Conservation (phyloP, 1,140 invertebrate genomes). For the Brachionus koreanus region DNA sequence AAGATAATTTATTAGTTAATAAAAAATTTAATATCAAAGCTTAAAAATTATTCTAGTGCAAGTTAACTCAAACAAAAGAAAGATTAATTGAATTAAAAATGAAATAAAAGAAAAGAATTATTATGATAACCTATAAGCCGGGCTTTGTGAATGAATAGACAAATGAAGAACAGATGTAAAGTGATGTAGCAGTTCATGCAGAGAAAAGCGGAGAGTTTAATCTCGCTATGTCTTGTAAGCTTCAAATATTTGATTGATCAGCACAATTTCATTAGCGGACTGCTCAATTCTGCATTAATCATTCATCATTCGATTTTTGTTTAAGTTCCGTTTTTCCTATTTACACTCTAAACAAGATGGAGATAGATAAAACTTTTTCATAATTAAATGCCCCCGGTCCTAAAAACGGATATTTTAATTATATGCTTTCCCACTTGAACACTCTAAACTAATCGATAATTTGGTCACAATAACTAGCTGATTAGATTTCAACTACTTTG, state of each 20-base stretch:
- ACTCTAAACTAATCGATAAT: neutral
- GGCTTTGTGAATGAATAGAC: neutral
- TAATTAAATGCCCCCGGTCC: neutral
- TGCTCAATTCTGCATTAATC: neutral
- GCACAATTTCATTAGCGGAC: neutral
- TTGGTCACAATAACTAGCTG: neutral
- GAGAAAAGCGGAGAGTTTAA: neutral
- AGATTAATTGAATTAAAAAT: neutral
- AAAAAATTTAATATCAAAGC: neutral
- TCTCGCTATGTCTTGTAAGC: neutral
- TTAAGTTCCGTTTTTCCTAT: neutral
- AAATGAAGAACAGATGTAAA: neutral
- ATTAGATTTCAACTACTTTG: neutral
- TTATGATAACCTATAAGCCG: neutral
- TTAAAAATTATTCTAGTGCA: neutral
- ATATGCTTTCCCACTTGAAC: neutral
- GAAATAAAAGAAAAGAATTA: neutral
- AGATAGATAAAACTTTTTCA: neutral
- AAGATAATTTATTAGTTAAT: constrained; percentile 2
- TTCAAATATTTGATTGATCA: neutral
- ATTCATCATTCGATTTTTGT: neutral
- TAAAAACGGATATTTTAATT: neutral
- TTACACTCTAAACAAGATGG: neutral
- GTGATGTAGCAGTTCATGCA: neutral
- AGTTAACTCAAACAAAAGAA: neutral